Base-by-base conservation (phyloP, 2,797 vertebrate genomes). In the Remorina albescens region DNA sequence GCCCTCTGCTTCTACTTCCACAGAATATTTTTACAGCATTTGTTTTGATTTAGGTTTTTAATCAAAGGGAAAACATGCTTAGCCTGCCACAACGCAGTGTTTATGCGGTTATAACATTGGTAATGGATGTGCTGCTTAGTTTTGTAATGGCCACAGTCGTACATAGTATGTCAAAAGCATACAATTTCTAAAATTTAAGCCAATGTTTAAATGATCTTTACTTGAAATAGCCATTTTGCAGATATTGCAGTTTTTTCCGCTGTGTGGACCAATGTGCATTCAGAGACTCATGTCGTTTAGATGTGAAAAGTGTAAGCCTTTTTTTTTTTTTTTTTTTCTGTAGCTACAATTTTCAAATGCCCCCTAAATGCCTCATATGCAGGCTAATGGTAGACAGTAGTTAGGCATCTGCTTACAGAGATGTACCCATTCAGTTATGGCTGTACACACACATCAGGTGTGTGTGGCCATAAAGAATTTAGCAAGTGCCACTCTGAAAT, bases 1-100 rank as follows among this genome's bases (percentile, higher is more conserved):
- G n/a, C n/a, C 90, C 89, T 70, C 65, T 86, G 77, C 55, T 58
- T 80, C 69, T 86, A 81, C 73, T 47, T n/a, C n/a, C n/a, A n/a
- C 63, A 63, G 53, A 13, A 39, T 39, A 39, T 37, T 37, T 37
- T n/a, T n/a, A n/a, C n/a, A n/a, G n/a, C n/a, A 44, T 19, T 19
- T 18, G 7, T 44, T n/a, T 44, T n/a, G 18, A 44, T 44, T 8
- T 46, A 46, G 16, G 36, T 37, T 37, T 37, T 30, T 30, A 42
- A 15, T 44, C 19, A 44, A 44, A n/a, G 19, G 2, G 19, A n/a
- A 46, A 9, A 46, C 4, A n/a, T n/a, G 19, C 19, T 46, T n/a
- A 44, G 42, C 18, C n/a, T n/a, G 42, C 8, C 42, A 4, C 18
- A 4, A 8, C 19, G 19, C 6, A n/a, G 4, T n/a, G 19, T n/a